phyloP scores from a whole-genome alignment of 30 jellyfish, hydroid and myxozoan genomes.

The Morbakka virulenta region DNA sequence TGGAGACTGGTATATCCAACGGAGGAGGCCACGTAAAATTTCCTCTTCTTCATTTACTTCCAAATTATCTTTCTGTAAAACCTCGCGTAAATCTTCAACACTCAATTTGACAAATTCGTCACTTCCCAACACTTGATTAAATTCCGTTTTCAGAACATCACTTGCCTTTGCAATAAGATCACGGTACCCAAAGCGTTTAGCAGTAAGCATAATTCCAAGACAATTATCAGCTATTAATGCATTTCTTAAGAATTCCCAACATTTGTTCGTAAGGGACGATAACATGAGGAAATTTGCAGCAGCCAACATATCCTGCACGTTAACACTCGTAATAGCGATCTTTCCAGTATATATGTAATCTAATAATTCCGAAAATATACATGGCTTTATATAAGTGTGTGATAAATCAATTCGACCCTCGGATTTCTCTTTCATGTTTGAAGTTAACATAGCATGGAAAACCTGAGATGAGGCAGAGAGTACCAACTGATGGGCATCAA shows the following conservation, averaged over 20 bases:
- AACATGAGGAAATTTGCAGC: conserved; percentile 70
- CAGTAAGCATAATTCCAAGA: conserved; percentile 60
- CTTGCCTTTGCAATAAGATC: conserved; percentile 41
- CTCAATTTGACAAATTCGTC: conserved; percentile 61
- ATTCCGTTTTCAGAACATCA: conserved; percentile 47
- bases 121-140: conserved; percentile 13
- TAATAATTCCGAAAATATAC: conserved; percentile 43
- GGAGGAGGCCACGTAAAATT: conserved; percentile 31
- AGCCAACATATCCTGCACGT: conserved; percentile 63
- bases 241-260: conserved; percentile 56
- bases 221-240: conserved; percentile 52
- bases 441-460: conserved; percentile 71
- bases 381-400: conserved; percentile 42
- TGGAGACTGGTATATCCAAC: conserved; percentile 52
- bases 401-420: conserved; percentile 73
- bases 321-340: conserved; percentile 35
- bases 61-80: conserved; percentile 54
- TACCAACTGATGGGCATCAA: conserved; percentile 71
- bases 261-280: conserved; percentile 40
- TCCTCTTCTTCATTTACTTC: conserved; percentile 70
- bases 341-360: conserved; percentile 79
- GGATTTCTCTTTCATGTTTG: conserved; percentile 74
- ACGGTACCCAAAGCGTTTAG: conserved; percentile 51
- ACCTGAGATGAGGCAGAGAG: conserved; percentile 90
- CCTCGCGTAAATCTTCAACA: conserved; percentile 23